phyloP scores from a whole-genome alignment of 2,113 vertebrate species.

The Nothobranchius furzeri region DNA sequence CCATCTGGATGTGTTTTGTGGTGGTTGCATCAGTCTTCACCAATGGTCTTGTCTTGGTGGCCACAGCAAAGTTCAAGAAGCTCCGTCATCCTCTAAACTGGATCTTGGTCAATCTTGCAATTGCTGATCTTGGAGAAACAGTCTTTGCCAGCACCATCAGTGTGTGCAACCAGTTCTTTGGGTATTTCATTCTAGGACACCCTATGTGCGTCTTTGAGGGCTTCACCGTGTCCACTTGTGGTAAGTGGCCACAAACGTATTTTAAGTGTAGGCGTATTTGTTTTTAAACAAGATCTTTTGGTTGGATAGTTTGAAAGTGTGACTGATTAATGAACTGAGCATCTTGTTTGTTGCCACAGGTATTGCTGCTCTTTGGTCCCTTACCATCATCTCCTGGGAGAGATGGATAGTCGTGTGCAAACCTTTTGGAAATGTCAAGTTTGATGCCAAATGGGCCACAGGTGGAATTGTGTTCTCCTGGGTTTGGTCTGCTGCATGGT shows the following conservation, averaged over 20 bases:
- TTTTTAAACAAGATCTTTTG: no score
- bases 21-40: constrained; percentile 83
- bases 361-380: constrained; percentile 86
- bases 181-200: constrained; percentile 90
- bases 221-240: constrained; percentile 82
- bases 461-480: constrained; percentile 85
- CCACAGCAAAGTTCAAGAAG: constrained; percentile 90
- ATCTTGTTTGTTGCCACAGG: constrained; percentile 64
- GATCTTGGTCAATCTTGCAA: constrained; percentile 91
- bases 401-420: constrained; percentile 94
- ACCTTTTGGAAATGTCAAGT: constrained; percentile 90
- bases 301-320: no score
- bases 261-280: no score
- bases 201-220: constrained; percentile 88
- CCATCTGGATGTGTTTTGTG: constrained; percentile 87
- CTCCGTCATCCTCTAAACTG: constrained; percentile 92
- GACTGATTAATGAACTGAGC: no score
- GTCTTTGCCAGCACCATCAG: constrained; percentile 89
- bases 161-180: constrained; percentile 85
- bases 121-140: constrained; percentile 88
- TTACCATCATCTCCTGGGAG: constrained; percentile 91
- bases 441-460: constrained; percentile 86
- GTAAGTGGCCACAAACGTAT: constrained; percentile 65
- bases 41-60: constrained; percentile 88
- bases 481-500: constrained; percentile 83